Base-by-base conservation (phyloP, 1,140 invertebrate genomes). In the Drosophila equinoxialis region DNA sequence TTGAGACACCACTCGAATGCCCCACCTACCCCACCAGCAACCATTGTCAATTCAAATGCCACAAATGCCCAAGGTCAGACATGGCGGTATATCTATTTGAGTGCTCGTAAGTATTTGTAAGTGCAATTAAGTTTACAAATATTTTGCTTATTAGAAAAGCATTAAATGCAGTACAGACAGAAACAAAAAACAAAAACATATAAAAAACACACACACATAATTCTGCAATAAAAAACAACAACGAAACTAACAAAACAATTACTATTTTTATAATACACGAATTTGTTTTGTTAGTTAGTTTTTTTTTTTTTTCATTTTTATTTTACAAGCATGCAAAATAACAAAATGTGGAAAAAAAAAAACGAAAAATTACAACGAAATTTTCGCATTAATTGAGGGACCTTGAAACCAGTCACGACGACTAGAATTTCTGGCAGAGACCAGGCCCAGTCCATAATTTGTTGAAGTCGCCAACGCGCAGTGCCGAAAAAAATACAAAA, bases 371-470 rank as follows among this genome's bases (percentile, higher is more conserved):
- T 79, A 79, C 83, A 83, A 77, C 83, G 83, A 86, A 86, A 86
- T 82, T 86, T 86, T 86, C 83, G 83, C 83, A 87, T 87, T 87
- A 89, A 87, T 87, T 87, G 84, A 89, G 74, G 45, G 80, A 87
- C 84, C 84, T 87, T 87, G 84, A 87, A 87, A 84, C 84, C 70
- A 87, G 84, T 87, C 84, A 87, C 84, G 84, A 87, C 80, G 89
- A 51, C 45, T 51, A 51, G 45, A 81, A 87, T 89, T 80, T 89
- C 83, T 84, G 71, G 73, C 80, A 68, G 65, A 89, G 82, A 75
- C 81, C 78, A 71, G 13, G 68, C 61, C 69, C 39, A 60, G 68
- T 68, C 79, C 79, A 83, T 70, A 82, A 70, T 78, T 80, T 80
- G 68, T 64, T 78, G 60, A 48, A 76, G 72, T 80, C 63, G 72